phyloP scores from a whole-genome alignment of 1,140 invertebrate species.

The Trigoniulus corallinus region DNA sequence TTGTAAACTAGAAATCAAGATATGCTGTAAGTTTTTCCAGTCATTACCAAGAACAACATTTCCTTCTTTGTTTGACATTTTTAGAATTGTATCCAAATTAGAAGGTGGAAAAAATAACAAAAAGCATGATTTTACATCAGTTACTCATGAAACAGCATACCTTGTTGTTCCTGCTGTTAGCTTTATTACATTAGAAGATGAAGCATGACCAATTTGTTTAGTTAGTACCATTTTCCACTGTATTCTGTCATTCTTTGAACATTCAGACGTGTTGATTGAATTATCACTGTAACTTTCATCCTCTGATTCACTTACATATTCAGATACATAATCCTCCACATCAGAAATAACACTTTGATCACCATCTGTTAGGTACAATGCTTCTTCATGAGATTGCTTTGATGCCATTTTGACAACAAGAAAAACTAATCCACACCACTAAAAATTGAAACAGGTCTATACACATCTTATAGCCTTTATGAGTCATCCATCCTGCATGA shows the following conservation, averaged over 20 bases:
- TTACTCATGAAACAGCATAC: neutral
- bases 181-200: neutral
- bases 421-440: neutral
- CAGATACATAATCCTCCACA: neutral
- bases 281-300: neutral
- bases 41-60: neutral
- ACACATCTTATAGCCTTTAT: neutral
- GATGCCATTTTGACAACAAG: neutral
- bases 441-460: neutral
- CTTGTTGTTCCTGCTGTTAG: neutral
- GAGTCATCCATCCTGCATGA: neutral
- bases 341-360: neutral
- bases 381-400: neutral
- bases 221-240: neutral
- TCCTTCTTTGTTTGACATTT: neutral
- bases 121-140: neutral
- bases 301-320: neutral
- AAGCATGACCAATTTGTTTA: neutral
- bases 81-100: neutral
- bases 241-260: neutral
- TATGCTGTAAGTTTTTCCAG: neutral
- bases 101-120: neutral
- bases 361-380: neutral
- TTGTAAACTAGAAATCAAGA: neutral
- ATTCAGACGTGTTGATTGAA: neutral